phyloP scores from a whole-genome alignment of 2,888 invertebrate genomes.

The Drosophila falleni region DNA sequence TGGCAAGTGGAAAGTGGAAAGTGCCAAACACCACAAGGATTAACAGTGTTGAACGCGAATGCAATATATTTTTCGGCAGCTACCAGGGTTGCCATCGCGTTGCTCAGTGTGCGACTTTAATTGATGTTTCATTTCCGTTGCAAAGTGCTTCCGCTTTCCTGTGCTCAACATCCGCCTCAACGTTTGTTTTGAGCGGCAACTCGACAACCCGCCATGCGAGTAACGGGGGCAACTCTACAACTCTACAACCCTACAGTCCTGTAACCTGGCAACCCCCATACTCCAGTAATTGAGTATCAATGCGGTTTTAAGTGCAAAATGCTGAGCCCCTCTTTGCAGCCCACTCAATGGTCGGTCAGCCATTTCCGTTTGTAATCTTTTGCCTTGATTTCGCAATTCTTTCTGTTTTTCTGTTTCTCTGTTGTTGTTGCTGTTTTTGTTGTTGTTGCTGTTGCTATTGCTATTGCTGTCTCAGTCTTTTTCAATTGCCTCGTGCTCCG shows the following conservation, averaged over 20 bases:
- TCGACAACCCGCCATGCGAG: background rate
- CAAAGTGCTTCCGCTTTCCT: constrained; percentile 81
- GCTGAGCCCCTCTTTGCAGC: constrained; percentile 16
- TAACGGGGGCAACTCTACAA: too few species aligned
- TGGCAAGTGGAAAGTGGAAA: constrained; percentile 4
- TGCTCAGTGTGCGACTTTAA: constrained; percentile 70
- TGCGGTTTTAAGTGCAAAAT: constrained; percentile 82
- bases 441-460: constrained; percentile 10
- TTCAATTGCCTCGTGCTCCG: constrained; percentile 66
- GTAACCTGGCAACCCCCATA: constrained; percentile 48
- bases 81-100: constrained; percentile 34
- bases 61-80: constrained; percentile 58
- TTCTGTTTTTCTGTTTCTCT: constrained; percentile 22
- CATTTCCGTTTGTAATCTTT: constrained; percentile 76
- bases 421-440: constrained; percentile 15
- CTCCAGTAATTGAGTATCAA: constrained; percentile 80
- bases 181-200: constrained; percentile 57
- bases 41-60: constrained; percentile 51
- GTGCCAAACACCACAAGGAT: constrained; percentile 41
- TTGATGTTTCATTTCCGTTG: constrained; percentile 83
- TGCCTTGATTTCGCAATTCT: constrained; percentile 69
- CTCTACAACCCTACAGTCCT: constrained; percentile 22
- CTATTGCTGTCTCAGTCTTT: constrained; percentile 36
- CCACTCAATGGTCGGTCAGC: constrained; percentile 43
- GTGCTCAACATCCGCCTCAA: constrained; percentile 66